A percentile compares a stretch with the other conserved stretches of the same genome.
Evolutionary conservation across 2,113 vertebrate genomes (phyloP).

Genomic region (Thunnus maccoyii): DNA sequence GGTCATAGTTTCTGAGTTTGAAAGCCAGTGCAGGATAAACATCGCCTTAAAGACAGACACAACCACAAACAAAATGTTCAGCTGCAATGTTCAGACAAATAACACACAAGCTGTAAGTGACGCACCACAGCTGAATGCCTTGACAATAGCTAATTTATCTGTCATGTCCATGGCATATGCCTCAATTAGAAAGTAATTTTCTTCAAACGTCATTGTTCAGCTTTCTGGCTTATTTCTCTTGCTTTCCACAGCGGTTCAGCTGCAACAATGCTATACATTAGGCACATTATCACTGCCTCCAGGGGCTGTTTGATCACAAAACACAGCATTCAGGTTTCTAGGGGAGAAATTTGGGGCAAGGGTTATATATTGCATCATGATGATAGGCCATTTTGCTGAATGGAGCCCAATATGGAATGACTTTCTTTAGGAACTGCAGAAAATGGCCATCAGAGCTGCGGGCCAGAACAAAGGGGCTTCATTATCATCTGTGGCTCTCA

Average conservation of each 20-base stretch:
- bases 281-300: slow-evolving; percentile 60
- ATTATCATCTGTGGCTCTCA: slow-evolving; percentile 57
- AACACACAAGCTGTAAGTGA: slow-evolving; percentile 59
- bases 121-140: slow-evolving; percentile 65
- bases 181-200: slow-evolving; percentile 84
- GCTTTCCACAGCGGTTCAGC: slow-evolving; percentile 57
- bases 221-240: slow-evolving; percentile 62
- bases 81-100: slow-evolving; percentile 52
- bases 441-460: slow-evolving; percentile 71
- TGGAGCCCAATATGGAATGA: slow-evolving; percentile 59
- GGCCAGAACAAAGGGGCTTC: slow-evolving; percentile 72
- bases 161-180: slow-evolving; percentile 77
- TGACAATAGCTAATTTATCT: slow-evolving; percentile 83
- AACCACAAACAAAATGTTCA: slow-evolving; percentile 58
- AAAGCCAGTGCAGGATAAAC: slow-evolving; percentile 43
- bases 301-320: slow-evolving; percentile 73
- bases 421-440: slow-evolving; percentile 66
- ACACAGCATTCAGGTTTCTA: slow-evolving; percentile 51
- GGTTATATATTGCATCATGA: slow-evolving; percentile 72
- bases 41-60: slow-evolving; percentile 32
- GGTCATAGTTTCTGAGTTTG: not conserved
- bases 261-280: slow-evolving; percentile 66
- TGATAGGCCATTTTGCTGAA: slow-evolving; percentile 71
- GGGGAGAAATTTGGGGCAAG: slow-evolving; percentile 63
- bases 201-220: slow-evolving; percentile 76